phyloP scores from a whole-genome alignment of 1,140 invertebrate genomes.

The Holotrichia oblita region DNA sequence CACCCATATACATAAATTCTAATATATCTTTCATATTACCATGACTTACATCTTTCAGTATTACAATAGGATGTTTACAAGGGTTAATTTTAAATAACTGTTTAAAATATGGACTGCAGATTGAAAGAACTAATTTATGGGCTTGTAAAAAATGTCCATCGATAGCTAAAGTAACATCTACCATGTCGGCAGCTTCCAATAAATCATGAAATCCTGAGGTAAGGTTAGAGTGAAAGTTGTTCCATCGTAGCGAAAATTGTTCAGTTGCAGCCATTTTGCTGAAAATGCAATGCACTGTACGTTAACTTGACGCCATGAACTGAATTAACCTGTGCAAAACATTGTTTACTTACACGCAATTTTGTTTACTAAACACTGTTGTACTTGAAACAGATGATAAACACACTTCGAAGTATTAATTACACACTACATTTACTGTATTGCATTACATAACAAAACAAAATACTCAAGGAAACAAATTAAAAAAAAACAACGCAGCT shows the following conservation, averaged over 20 bases:
- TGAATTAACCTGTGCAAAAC: slow-evolving; percentile 39
- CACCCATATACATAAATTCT: slow-evolving; percentile 88
- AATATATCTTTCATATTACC: slow-evolving; percentile 80
- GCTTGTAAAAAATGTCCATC: slow-evolving; percentile 76
- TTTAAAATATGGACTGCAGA: slow-evolving; percentile 80
- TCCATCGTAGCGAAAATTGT: slow-evolving; percentile 74
- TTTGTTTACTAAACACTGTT: background rate
- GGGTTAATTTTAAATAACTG: too few species aligned
- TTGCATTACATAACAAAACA: slow-evolving; percentile 52
- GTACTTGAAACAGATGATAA: slow-evolving; percentile 6
- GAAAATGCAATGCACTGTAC: slow-evolving; percentile 13
- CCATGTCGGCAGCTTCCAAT: slow-evolving; percentile 72
- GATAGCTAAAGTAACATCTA: slow-evolving; percentile 77
- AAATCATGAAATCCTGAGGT: slow-evolving; percentile 70
- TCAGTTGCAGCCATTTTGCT: slow-evolving; percentile 59
- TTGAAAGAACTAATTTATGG: slow-evolving; percentile 76
- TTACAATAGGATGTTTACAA: slow-evolving; percentile 72
- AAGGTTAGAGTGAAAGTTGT: slow-evolving; percentile 73
- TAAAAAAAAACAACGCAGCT: slow-evolving; percentile 51
- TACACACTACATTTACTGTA: slow-evolving; percentile 31
- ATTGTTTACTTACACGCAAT: slow-evolving; percentile 36
- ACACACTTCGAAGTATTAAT: slow-evolving; percentile 24
- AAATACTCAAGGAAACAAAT: slow-evolving; percentile 48
- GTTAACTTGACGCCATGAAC: slow-evolving; percentile 17
- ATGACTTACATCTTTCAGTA: slow-evolving; percentile 80